Conservation (phyloP, 2,113 vertebrate genomes). For the Nestor notabilis region DNA sequence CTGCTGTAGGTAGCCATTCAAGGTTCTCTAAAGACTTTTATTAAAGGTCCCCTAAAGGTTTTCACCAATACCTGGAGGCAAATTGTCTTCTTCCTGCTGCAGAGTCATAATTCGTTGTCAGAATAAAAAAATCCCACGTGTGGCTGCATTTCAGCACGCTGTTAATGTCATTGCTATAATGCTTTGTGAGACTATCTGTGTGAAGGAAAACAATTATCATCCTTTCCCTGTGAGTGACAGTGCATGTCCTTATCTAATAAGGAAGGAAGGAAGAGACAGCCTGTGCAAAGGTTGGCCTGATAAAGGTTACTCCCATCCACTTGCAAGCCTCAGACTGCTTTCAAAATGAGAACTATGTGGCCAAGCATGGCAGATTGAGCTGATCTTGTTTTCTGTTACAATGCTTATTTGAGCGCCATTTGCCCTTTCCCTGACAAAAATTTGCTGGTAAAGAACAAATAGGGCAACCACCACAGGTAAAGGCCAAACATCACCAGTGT, state of each 20-base stretch:
- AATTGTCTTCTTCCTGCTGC: slow-evolving; percentile 34
- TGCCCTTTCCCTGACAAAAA: background rate
- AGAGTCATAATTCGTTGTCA: slow-evolving; percentile 39
- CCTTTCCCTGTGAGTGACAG: background rate
- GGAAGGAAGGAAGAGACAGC: slow-evolving; percentile 45
- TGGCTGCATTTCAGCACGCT: slow-evolving; percentile 39
- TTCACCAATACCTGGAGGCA: slow-evolving; percentile 13
- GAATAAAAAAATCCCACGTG: slow-evolving; percentile 24
- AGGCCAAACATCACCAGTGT: background rate
- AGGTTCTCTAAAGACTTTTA: slow-evolving; percentile 28
- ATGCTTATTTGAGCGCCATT: background rate
- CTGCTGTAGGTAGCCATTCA: slow-evolving; percentile 36
- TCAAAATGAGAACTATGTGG: background rate
- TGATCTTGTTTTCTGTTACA: background rate
- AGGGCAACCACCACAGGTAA: background rate
- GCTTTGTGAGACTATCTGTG: slow-evolving; percentile 32
- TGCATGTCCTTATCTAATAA: slow-evolving; percentile 34
- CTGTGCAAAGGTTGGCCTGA: slow-evolving; percentile 28
- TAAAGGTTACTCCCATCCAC: slow-evolving; percentile 39
- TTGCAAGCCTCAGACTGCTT: background rate
- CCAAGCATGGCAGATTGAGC: background rate
- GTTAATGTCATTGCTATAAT: slow-evolving; percentile 13
- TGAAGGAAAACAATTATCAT: slow-evolving; percentile 33
- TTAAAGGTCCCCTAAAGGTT: slow-evolving; percentile 45
- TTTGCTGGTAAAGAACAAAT: background rate